These are phyloP conservation scores for Drosophila mulleri DNA, from an alignment of 2,888 invertebrate genomes.

Conservation along the genomic window DNA sequence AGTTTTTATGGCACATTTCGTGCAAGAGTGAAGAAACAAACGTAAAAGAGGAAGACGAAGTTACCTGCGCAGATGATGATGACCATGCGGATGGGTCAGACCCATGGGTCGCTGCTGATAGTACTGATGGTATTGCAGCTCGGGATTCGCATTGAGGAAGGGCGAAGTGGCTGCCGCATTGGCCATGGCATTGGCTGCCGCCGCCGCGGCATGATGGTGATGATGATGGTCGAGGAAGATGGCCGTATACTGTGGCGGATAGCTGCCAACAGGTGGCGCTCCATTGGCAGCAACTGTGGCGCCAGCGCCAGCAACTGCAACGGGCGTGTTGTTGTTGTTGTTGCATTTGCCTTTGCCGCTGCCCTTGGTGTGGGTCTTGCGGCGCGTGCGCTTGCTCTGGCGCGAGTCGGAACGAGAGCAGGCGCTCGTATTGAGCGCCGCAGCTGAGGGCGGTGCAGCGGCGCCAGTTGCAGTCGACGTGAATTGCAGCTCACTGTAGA, in stretches of 20 bases:
- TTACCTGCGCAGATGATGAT: slow-evolving; percentile 62
- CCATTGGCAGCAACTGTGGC: slow-evolving; percentile 18
- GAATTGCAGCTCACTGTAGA: slow-evolving; percentile 81
- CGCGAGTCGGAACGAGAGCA: slow-evolving; percentile 76
- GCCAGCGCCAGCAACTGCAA: slow-evolving; percentile 31
- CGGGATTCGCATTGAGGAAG: slow-evolving; percentile 58
- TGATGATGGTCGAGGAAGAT: slow-evolving; percentile 80
- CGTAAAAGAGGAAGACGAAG: neutral
- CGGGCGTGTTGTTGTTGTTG: slow-evolving; percentile 28
- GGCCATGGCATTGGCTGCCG: slow-evolving; percentile 68
- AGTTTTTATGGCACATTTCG: slow-evolving; percentile 40
- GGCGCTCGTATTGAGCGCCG: slow-evolving; percentile 70
- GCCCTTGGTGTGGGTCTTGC: slow-evolving; percentile 67
- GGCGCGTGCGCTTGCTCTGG: slow-evolving; percentile 78
- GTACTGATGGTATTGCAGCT: slow-evolving; percentile 74
- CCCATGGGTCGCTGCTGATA: slow-evolving; percentile 72
- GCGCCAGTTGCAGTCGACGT: slow-evolving; percentile 32
- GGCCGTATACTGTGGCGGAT: slow-evolving; percentile 83
- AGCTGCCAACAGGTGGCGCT: slow-evolving; percentile 68
- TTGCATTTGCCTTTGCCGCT: slow-evolving; percentile 46
- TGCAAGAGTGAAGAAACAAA: neutral
- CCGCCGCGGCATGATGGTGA: slow-evolving; percentile 28
- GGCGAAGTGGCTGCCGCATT: slow-evolving; percentile 72
- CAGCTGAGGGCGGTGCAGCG: neutral
- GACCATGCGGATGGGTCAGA: slow-evolving; percentile 49